Conservation (phyloP, 2,888 invertebrate genomes). For the Microplitis manilae region DNA sequence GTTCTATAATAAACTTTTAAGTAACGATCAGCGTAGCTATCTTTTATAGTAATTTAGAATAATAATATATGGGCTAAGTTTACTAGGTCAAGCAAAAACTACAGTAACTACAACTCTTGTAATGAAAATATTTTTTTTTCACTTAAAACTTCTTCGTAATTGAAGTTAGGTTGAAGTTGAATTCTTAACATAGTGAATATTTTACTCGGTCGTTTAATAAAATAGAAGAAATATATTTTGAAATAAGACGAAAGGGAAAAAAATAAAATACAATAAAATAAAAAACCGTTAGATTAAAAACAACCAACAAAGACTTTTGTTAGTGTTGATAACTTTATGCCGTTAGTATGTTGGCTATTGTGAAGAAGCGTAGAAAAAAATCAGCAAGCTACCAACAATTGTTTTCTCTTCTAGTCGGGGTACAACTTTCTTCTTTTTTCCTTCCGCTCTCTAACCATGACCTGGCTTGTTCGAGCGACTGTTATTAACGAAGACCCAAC, state of each 20-base stretch:
- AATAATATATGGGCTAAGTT: background rate
- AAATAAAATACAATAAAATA: background rate
- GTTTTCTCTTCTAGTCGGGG: slow-evolving; percentile 33
- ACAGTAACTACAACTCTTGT: slow-evolving; percentile 45
- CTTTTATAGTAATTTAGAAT: background rate
- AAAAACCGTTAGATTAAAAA: background rate
- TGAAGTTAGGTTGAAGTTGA: background rate
- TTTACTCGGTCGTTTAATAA: slow-evolving; percentile 16
- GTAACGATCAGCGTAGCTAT: slow-evolving; percentile 1
- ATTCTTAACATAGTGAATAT: slow-evolving; percentile 9
- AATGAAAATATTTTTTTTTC: slow-evolving; percentile 57
- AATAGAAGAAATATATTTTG: slow-evolving; percentile 9
- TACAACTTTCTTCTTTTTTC: slow-evolving; percentile 36
- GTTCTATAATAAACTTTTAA: background rate
- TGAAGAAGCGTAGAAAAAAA: slow-evolving; percentile 25
- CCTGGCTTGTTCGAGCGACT: slow-evolving; percentile 47
- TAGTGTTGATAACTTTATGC: slow-evolving; percentile 29
- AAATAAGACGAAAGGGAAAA: slow-evolving; percentile 4
- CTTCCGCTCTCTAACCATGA: slow-evolving; percentile 39
- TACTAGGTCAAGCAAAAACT: slow-evolving; percentile 10
- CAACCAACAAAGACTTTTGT: slow-evolving; percentile 15
- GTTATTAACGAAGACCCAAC: slow-evolving; percentile 64
- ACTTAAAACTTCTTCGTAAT: slow-evolving; percentile 51
- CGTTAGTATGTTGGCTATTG: slow-evolving; percentile 1
- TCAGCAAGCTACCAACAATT: slow-evolving; percentile 27